These are phyloP conservation scores for Parnassius glacialis DNA, from an alignment of 2,888 invertebrate genomes.

Conservation along the genomic window DNA sequence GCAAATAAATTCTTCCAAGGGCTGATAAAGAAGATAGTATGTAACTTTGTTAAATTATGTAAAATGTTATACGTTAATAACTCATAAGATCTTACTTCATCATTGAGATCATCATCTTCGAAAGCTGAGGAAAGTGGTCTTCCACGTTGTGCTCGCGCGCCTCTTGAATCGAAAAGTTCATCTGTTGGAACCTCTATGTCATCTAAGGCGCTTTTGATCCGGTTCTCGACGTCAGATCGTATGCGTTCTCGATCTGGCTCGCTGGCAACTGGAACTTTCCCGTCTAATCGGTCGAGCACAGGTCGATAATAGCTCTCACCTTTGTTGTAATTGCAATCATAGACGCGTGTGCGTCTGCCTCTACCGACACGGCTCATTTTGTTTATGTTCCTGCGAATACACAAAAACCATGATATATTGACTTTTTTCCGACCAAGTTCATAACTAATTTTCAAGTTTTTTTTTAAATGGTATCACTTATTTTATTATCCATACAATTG, in stretches of 20 bases:
- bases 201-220: conserved; percentile 61
- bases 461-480: too few species aligned
- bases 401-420: background rate
- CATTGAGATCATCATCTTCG: conserved; percentile 70
- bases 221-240: conserved; percentile 59
- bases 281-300: conserved; percentile 87
- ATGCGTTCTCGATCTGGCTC: conserved; percentile 64
- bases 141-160: conserved; percentile 73
- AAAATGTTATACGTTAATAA: background rate
- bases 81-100: conserved; percentile 61
- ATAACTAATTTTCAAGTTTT: too few species aligned
- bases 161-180: conserved; percentile 84
- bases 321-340: conserved; percentile 92
- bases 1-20: too few species aligned
- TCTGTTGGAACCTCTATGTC: conserved; percentile 66
- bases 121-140: conserved; percentile 68
- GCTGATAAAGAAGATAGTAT: too few species aligned
- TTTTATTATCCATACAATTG: too few species aligned
- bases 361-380: conserved; percentile 74
- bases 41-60: too few species aligned
- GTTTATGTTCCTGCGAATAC: conserved; percentile 30
- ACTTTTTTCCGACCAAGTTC: background rate
- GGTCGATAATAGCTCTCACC: conserved; percentile 92
- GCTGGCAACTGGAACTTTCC: conserved; percentile 71
- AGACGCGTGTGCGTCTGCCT: conserved; percentile 90